A percentile compares a stretch with the other conserved stretches of the same genome.
phyloP scores from a whole-genome alignment of 2,113 vertebrate genomes.

The Solea solea region DNA sequence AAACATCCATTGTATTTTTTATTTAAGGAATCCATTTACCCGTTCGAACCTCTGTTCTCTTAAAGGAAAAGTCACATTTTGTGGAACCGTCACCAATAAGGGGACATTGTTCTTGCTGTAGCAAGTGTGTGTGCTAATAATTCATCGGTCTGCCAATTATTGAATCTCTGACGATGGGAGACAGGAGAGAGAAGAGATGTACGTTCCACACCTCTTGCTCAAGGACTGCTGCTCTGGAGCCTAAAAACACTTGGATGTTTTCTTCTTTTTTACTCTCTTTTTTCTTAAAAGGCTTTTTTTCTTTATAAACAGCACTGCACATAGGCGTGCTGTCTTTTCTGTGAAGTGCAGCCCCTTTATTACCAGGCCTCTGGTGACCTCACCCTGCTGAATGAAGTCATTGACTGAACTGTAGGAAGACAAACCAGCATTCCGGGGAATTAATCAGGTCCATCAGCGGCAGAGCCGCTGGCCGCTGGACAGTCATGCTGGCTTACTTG shows the following conservation, averaged over 20 bases:
- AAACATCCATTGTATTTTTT: constrained; percentile 54
- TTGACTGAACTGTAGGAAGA: constrained; percentile 87
- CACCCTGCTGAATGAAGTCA: constrained; percentile 93
- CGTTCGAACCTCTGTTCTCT: constrained; percentile 66
- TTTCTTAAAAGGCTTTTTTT: constrained; percentile 63
- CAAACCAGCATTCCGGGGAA: constrained; percentile 91
- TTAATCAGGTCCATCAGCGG: constrained; percentile 90
- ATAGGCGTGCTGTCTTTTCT: constrained; percentile 84
- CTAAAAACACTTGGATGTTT: constrained; percentile 75
- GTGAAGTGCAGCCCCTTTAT: constrained; percentile 89
- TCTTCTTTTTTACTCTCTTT: constrained; percentile 50
- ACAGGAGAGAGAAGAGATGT: constrained; percentile 58
- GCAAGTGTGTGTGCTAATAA: constrained; percentile 70
- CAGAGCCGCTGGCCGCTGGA: constrained; percentile 66
- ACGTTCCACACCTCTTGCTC: constrained; percentile 41
- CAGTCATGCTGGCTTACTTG: constrained; percentile 64
- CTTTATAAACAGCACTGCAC: constrained; percentile 59
- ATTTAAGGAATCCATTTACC: constrained; percentile 65
- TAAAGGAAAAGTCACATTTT: constrained; percentile 70
- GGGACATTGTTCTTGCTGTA: constrained; percentile 62
- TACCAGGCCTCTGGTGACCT: constrained; percentile 90
- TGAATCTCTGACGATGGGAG: constrained; percentile 61
- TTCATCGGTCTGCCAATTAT: constrained; percentile 79
- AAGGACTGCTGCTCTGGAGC: constrained; percentile 68
- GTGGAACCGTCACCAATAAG: constrained; percentile 52